These are phyloP conservation scores for Yponomeuta malinellus DNA, from an alignment of 2,888 invertebrate genomes.

Conservation along the genomic window DNA sequence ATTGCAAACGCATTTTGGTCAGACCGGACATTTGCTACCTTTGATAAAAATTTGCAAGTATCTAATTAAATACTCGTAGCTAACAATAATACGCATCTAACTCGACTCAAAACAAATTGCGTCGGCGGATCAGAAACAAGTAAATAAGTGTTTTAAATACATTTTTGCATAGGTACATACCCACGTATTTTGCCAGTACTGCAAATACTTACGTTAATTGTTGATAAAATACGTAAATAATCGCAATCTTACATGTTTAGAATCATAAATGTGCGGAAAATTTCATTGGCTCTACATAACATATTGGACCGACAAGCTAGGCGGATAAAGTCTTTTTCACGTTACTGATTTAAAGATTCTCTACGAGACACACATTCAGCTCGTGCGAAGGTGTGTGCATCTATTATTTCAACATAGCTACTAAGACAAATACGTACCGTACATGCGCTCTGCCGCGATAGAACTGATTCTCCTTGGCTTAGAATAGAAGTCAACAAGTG, in stretches of 20 bases:
- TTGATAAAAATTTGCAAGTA: neutral
- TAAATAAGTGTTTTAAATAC: neutral
- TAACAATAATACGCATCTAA: neutral
- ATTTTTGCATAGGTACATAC: neutral
- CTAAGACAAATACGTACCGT: neutral
- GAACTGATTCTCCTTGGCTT: conserved; percentile 14
- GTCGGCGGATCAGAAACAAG: neutral
- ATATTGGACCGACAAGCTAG: neutral
- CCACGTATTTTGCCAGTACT: neutral
- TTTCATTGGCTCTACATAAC: neutral
- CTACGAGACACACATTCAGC: neutral
- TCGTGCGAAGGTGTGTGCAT: conserved; percentile 4
- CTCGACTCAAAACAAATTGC: neutral
- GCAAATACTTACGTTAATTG: conserved; percentile 15
- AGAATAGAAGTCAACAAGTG: conserved; percentile 12
- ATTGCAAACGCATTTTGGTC: neutral
- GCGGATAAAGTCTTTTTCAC: conserved; percentile 10
- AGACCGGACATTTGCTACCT: neutral
- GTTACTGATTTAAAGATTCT: neutral
- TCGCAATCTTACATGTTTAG: conserved; percentile 7
- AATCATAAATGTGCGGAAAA: conserved; percentile 11
- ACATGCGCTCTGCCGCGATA: neutral
- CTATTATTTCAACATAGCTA: conserved; percentile 7
- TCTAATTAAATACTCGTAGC: too few relatives aligned
- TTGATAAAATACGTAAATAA: conserved; percentile 17